Conservation (phyloP, 2,888 invertebrate species). For the Syrista parreyssii region DNA sequence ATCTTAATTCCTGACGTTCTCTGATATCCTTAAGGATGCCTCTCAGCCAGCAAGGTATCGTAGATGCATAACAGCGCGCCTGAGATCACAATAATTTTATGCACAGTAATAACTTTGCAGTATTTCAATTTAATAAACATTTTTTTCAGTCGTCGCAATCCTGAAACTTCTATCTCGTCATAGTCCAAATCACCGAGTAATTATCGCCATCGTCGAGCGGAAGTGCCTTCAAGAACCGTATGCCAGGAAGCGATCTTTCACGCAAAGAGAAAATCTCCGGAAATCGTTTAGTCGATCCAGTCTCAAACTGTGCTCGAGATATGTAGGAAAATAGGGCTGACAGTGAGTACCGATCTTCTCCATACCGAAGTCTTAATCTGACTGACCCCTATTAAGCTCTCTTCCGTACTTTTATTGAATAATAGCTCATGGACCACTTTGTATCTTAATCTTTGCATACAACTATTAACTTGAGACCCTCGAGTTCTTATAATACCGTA, state of each 20-base stretch:
- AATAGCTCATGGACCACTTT: not conserved
- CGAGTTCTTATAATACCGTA: not conserved
- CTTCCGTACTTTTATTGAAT: not conserved
- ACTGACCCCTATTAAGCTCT: not conserved
- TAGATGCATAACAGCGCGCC: slow-evolving; percentile 53
- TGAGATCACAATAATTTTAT: slow-evolving; percentile 24
- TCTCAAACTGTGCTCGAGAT: slow-evolving; percentile 12
- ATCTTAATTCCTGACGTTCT: not conserved
- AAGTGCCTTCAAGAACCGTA: not conserved
- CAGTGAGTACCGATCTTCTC: not conserved
- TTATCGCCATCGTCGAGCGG: not conserved
- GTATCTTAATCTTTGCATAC: not conserved
- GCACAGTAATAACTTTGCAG: not conserved
- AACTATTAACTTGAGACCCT: not conserved
- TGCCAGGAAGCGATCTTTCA: not conserved
- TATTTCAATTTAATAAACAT: too few species aligned
- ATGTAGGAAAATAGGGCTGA: not conserved
- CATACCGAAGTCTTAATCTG: not conserved
- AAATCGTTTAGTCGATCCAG: slow-evolving; percentile 50
- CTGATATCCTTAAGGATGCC: slow-evolving; percentile 5
- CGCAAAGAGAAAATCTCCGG: slow-evolving; percentile 52
- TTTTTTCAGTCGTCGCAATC: not conserved
- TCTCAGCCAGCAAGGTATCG: slow-evolving; percentile 42
- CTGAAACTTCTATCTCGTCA: not conserved
- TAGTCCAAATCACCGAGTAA: not conserved